These are phyloP conservation scores for Hypercompe scribonia DNA, from an alignment of 2,888 invertebrate genomes.

Conservation along the genomic window DNA sequence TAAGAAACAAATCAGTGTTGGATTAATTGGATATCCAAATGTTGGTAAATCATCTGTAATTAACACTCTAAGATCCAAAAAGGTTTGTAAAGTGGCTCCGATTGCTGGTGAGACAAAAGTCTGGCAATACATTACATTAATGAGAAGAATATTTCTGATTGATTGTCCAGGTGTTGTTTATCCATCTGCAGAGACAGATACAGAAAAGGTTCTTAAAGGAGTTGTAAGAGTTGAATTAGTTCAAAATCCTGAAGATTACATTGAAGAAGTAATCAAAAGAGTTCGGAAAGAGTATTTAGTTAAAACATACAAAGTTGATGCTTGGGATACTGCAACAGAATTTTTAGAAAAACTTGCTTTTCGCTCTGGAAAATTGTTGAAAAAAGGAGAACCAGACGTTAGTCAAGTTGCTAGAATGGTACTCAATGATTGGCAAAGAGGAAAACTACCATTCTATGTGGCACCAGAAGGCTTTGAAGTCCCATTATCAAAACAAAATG, in stretches of 20 bases:
- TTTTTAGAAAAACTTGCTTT: conserved; percentile 97
- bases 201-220: conserved; percentile 98
- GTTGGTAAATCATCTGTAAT: conserved; percentile 99
- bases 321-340: conserved; percentile 93
- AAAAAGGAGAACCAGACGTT: conserved; percentile 99
- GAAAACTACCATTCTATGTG: conserved; percentile 98
- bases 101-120: conserved; percentile 99
- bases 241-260: conserved; percentile 97
- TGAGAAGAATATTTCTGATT: conserved; percentile 98
- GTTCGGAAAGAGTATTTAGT: conserved; percentile 95
- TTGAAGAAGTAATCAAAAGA: conserved; percentile 93
- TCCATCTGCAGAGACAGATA: conserved; percentile 97
- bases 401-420: conserved; percentile 96
- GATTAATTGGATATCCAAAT: conserved; percentile 99
- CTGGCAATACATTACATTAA: conserved; percentile 99
- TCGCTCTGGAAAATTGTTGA: conserved; percentile 95
- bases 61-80: conserved; percentile 97
- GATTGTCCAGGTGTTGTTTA: conserved; percentile 99
- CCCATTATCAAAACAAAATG: conserved; percentile 84
- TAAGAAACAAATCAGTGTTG: conserved; percentile 99
- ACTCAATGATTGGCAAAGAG: conserved; percentile 99
- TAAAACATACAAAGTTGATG: conserved; percentile 95
- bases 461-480: conserved; percentile 93
- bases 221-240: conserved; percentile 98
- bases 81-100: conserved; percentile 99